A percentile compares a stretch with the other conserved stretches of the same genome.
These are phyloP conservation scores for Brachionus rubens DNA, from an alignment of 1,140 invertebrate genomes.

Conservation along the genomic window DNA sequence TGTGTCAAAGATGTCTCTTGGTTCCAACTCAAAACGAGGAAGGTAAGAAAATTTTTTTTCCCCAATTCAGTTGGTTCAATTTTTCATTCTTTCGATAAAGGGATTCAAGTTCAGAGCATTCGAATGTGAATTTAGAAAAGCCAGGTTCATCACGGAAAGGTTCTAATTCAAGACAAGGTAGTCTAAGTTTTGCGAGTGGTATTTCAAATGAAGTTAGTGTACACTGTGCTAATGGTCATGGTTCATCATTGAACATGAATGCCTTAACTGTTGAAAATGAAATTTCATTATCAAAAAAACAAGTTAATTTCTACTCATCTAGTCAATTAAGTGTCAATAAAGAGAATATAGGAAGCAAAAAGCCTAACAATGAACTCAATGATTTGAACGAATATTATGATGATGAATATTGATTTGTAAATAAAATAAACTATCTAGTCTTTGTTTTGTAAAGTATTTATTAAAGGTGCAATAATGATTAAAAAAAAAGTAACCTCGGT, in stretches of 20 bases:
- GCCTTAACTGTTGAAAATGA: not conserved
- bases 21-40: constrained; percentile 20
- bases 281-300: not conserved
- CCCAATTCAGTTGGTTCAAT: not conserved
- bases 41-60: constrained; percentile 6
- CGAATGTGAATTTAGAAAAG: constrained; percentile 3
- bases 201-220: constrained; percentile 23
- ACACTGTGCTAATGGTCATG: not conserved
- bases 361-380: not conserved
- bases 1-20: constrained; percentile 8
- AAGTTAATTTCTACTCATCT: not conserved
- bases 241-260: not conserved
- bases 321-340: constrained; percentile 20
- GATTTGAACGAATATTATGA: not conserved
- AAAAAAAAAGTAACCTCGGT: no score
- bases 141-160: not conserved
- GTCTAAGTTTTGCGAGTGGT: not conserved
- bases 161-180: constrained; percentile 20
- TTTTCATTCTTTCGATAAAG: not conserved
- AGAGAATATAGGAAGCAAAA: not conserved
- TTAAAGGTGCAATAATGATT: no score
- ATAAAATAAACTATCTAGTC: no score
- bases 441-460: no score
- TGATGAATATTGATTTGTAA: not conserved
- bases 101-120: constrained; percentile 34